Percentiles rank a stretch among this genome's conserved stretches.
Conservation (phyloP, 1,140 invertebrate genomes). For the Lepidotrigona ventralis region DNA sequence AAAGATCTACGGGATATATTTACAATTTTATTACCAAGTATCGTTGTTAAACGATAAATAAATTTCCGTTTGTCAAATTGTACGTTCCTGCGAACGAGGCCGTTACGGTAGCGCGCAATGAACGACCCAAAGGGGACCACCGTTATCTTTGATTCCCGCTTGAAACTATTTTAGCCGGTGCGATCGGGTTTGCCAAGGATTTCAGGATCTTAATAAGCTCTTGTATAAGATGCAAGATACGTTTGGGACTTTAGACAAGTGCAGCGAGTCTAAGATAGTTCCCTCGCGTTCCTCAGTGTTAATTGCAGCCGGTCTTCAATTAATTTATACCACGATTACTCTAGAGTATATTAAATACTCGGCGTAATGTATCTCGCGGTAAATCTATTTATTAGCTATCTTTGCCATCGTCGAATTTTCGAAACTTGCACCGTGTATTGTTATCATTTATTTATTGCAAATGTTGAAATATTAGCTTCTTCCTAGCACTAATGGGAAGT, state of each 20-base stretch:
- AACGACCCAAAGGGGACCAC: neutral
- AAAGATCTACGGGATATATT: too few relatives aligned
- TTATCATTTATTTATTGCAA: too few relatives aligned
- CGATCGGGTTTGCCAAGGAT: neutral
- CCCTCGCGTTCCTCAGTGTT: neutral
- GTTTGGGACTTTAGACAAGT: neutral
- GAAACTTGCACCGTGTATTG: too few relatives aligned
- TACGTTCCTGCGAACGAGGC: neutral
- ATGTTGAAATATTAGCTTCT: neutral
- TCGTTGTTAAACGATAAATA: neutral
- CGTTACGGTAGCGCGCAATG: neutral
- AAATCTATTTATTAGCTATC: constrained; percentile 3
- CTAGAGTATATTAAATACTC: neutral
- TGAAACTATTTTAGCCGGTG: neutral
- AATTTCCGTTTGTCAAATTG: neutral
- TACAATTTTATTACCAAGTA: neutral
- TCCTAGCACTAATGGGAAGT: neutral
- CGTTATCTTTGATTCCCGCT: neutral
- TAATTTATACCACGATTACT: neutral
- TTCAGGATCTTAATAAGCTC: constrained; percentile 12
- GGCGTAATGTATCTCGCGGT: neutral
- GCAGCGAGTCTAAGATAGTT: neutral
- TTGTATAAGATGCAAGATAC: constrained; percentile 2
- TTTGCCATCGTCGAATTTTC: neutral
- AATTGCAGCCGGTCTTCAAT: neutral